Evolutionary conservation across 2,888 invertebrate species (phyloP).

Genomic region (Chrysomela aeneicollis): DNA sequence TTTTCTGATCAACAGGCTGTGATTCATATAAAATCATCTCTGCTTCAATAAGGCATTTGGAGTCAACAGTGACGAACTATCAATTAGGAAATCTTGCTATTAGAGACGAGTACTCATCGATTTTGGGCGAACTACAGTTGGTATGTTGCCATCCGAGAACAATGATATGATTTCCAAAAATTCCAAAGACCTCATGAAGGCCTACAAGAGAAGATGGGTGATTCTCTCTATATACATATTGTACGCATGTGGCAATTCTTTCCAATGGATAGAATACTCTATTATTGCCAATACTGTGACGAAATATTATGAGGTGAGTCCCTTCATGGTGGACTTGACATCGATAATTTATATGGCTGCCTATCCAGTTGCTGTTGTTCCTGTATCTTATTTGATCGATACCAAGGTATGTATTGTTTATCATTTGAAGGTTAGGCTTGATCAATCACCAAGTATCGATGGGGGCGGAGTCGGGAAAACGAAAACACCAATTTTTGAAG

Average conservation of each 20-base stretch:
- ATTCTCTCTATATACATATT: slow-evolving; percentile 84
- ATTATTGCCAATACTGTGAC: slow-evolving; percentile 86
- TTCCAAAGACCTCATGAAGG: slow-evolving; percentile 60
- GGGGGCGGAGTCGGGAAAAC: no score
- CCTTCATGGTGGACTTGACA: slow-evolving; percentile 88
- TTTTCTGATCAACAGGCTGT: no score
- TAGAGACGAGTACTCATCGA: no score
- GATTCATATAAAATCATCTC: no score
- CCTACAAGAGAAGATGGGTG: slow-evolving; percentile 81
- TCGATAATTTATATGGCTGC: slow-evolving; percentile 96
- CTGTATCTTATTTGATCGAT: slow-evolving; percentile 93
- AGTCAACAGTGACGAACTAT: no score
- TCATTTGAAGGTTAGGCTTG: neutral
- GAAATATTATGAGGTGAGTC: slow-evolving; percentile 76
- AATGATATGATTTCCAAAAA: slow-evolving; percentile 27
- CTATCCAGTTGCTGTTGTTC: slow-evolving; percentile 95
- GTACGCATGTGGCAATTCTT: slow-evolving; percentile 87
- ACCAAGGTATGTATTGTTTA: slow-evolving; percentile 76
- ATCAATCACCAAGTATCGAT: no score
- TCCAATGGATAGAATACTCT: slow-evolving; percentile 96
- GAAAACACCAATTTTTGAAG: no score
- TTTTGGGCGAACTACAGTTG: no score
- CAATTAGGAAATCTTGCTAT: no score
- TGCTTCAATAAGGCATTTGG: no score
- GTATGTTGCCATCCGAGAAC: slow-evolving; percentile 24